A percentile compares a stretch with the other conserved stretches of the same genome.
These are phyloP conservation scores for Nannoperca australis DNA, from an alignment of 2,797 vertebrate genomes.

Conservation along the genomic window DNA sequence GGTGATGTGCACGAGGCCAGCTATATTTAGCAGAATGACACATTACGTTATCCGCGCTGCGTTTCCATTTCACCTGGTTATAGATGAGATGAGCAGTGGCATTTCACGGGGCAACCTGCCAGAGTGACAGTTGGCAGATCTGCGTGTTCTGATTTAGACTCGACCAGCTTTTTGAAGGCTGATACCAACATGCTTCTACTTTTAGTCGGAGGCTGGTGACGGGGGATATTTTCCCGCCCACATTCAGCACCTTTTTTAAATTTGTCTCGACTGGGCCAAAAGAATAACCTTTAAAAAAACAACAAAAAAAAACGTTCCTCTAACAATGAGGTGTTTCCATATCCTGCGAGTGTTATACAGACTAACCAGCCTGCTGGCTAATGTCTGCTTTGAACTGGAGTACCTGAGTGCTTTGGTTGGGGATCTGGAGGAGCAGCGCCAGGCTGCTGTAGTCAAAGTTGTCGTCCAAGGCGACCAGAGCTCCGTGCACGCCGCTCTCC, in stretches of 20 bases:
- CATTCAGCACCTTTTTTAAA: conserved; percentile 26
- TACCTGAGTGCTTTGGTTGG: conserved; percentile 98
- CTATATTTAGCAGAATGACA: conserved; percentile 65
- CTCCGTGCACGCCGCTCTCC: conserved; percentile 98
- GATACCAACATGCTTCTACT: conserved; percentile 38
- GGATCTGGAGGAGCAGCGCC: conserved; percentile 97
- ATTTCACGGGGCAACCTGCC: conserved; percentile 56
- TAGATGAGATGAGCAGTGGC: conserved; percentile 45
- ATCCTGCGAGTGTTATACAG: not conserved
- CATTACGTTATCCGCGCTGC: conserved; percentile 24
- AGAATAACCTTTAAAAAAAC: not conserved
- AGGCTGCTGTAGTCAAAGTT: conserved; percentile 99
- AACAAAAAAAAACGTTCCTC: not conserved
- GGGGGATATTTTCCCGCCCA: conserved; percentile 24
- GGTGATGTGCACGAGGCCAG: conserved; percentile 30
- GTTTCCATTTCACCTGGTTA: conserved; percentile 38
- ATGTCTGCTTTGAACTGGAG: not conserved
- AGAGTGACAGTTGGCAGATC: conserved; percentile 64
- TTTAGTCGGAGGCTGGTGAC: conserved; percentile 31
- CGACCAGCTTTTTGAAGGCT: conserved; percentile 46
- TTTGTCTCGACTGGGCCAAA: not conserved
- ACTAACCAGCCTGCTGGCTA: not conserved
- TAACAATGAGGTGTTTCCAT: not conserved
- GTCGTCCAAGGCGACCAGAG: conserved; percentile 95
- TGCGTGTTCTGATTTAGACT: conserved; percentile 59